Conservation (phyloP, 2,113 vertebrate species). For the Copsychus sechellarum region DNA sequence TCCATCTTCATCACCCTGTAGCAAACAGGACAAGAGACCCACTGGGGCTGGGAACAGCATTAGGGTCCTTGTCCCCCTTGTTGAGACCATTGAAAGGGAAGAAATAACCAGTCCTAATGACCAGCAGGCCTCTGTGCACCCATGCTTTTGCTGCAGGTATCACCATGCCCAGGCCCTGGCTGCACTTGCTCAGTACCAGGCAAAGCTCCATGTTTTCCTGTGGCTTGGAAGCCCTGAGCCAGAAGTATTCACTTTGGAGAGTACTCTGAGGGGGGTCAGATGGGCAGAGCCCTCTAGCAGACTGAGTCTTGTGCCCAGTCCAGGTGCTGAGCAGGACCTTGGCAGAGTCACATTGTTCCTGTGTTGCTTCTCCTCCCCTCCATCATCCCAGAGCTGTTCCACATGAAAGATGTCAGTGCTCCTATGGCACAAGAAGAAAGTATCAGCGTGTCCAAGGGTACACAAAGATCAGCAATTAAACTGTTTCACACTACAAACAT, state of each 20-base stretch:
- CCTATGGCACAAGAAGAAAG: background rate
- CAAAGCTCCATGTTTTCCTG: background rate
- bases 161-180: background rate
- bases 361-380: background rate
- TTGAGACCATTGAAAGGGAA: background rate
- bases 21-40: background rate
- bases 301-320: background rate
- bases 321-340: background rate
- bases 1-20: background rate
- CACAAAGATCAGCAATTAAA: background rate
- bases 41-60: background rate
- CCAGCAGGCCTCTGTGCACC: background rate
- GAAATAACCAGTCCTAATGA: background rate
- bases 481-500: background rate
- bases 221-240: background rate
- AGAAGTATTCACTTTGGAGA: background rate
- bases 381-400: background rate
- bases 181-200: background rate
- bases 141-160: background rate
- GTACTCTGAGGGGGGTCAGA: background rate
- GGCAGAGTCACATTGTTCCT: accelerated
- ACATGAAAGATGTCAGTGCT: background rate
- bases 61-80: background rate
- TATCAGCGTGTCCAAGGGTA: background rate
- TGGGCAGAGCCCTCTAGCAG: background rate